A percentile compares a stretch with the other conserved stretches of the same genome.
These are phyloP conservation scores for Orestias chungarensis DNA, from an alignment of 2,797 vertebrate genomes.

Conservation along the genomic window DNA sequence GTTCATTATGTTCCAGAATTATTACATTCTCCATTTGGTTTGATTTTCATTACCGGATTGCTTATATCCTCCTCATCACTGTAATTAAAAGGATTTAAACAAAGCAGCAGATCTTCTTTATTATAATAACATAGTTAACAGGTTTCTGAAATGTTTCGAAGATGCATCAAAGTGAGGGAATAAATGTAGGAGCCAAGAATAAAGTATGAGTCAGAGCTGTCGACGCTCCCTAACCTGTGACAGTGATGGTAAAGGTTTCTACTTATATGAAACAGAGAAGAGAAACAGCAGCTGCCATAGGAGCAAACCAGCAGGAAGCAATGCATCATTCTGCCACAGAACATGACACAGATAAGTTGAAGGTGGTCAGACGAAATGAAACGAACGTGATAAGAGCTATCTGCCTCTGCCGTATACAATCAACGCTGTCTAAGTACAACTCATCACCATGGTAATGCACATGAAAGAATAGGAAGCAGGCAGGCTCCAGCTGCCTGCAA, in stretches of 20 bases:
- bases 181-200: no score
- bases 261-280: conserved; percentile 23
- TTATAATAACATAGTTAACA: not conserved
- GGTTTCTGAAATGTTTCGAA: no score
- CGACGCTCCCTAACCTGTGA: conserved; percentile 34
- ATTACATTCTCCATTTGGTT: not conserved
- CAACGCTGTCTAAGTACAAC: conserved; percentile 3
- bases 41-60: not conserved
- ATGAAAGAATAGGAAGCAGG: conserved; percentile 26
- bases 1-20: not conserved
- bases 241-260: conserved; percentile 18
- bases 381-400: not conserved
- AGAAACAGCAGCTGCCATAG: not conserved
- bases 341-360: not conserved
- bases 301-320: conserved; percentile 6
- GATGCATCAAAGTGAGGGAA: no score
- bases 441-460: conserved; percentile 26
- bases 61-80: not conserved
- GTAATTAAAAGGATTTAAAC: not conserved
- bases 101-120: not conserved
- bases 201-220: conserved; percentile 34
- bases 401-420: not conserved
- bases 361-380: conserved; percentile 4
- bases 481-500: conserved; percentile 32
- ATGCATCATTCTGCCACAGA: not conserved